A percentile compares a stretch with the other conserved stretches of the same genome.
Conservation (phyloP, 2,888 invertebrate species). For the Sinopyrophorus schimmeli region DNA sequence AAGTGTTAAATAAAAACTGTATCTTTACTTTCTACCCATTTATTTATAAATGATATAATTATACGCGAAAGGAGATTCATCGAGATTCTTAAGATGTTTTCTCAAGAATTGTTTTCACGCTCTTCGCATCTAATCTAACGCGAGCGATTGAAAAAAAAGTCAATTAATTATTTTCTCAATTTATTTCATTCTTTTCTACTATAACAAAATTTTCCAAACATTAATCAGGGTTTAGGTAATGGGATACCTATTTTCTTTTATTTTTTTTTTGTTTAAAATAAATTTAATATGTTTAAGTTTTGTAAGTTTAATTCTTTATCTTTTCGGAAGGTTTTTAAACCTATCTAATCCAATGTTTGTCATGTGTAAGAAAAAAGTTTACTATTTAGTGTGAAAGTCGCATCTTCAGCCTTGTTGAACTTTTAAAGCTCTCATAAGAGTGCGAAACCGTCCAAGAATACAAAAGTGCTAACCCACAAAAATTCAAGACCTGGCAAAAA, state of each 20-base stretch:
- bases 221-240: conserved; percentile 9
- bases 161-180: conserved; percentile 18
- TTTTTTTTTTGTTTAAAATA: not conserved
- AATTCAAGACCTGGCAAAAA: not conserved
- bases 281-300: no score
- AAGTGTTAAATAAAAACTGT: conserved; percentile 5
- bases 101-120: conserved; percentile 17
- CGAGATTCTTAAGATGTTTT: conserved; percentile 18
- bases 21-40: conserved; percentile 21
- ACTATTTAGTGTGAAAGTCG: conserved; percentile 16
- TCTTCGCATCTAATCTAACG: conserved; percentile 20
- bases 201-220: no score
- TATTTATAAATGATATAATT: conserved; percentile 28
- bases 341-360: no score
- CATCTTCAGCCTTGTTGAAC: conserved; percentile 13
- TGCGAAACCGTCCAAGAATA: conserved; percentile 17
- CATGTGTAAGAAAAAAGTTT: no score
- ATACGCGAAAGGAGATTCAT: conserved; percentile 27
- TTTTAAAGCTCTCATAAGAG: conserved; percentile 12
- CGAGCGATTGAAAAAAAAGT: conserved; percentile 19
- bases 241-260: no score
- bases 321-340: no score
- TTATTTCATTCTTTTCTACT: no score
- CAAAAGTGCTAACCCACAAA: conserved; percentile 9
- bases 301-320: no score